These are phyloP conservation scores for Nomia melanderi DNA, from an alignment of 1,140 invertebrate genomes.

Conservation along the genomic window DNA sequence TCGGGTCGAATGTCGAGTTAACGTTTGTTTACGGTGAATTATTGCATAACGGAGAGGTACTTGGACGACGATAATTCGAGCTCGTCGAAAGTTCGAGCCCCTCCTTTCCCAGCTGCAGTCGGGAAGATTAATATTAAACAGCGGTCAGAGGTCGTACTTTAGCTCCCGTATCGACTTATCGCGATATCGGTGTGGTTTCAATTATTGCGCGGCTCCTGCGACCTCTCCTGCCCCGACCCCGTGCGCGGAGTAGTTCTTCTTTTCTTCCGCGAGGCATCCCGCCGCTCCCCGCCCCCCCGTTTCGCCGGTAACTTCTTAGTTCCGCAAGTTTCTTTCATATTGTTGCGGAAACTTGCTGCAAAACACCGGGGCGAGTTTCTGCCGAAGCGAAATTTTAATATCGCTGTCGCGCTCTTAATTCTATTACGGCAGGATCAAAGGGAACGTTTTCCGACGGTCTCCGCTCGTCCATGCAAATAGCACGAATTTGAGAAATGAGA, in stretches of 20 bases:
- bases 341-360: slow-evolving; percentile 42
- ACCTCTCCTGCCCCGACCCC: slow-evolving; percentile 17
- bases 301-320: slow-evolving; percentile 44
- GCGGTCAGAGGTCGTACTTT: slow-evolving; percentile 19
- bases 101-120: slow-evolving; percentile 22
- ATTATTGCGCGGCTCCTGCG: slow-evolving; percentile 33
- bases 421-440: slow-evolving; percentile 46
- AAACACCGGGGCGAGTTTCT: slow-evolving; percentile 38
- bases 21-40: too few relatives aligned
- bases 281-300: not conserved
- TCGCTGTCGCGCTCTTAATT: slow-evolving; percentile 45
- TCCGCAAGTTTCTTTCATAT: slow-evolving; percentile 54
- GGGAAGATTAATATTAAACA: slow-evolving; percentile 56
- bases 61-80: too few relatives aligned
- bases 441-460: slow-evolving; percentile 16
- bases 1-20: too few relatives aligned
- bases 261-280: not conserved
- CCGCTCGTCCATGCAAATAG: slow-evolving; percentile 22
- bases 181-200: slow-evolving; percentile 20
- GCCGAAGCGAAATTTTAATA: slow-evolving; percentile 53
- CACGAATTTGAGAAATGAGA: slow-evolving; percentile 24
- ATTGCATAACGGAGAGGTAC: too few relatives aligned
- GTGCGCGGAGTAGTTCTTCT: not conserved
- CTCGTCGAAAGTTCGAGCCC: slow-evolving; percentile 6
- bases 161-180: slow-evolving; percentile 24